Conservation (phyloP, 2,797 vertebrate genomes). For the Oreortyx pictus region DNA sequence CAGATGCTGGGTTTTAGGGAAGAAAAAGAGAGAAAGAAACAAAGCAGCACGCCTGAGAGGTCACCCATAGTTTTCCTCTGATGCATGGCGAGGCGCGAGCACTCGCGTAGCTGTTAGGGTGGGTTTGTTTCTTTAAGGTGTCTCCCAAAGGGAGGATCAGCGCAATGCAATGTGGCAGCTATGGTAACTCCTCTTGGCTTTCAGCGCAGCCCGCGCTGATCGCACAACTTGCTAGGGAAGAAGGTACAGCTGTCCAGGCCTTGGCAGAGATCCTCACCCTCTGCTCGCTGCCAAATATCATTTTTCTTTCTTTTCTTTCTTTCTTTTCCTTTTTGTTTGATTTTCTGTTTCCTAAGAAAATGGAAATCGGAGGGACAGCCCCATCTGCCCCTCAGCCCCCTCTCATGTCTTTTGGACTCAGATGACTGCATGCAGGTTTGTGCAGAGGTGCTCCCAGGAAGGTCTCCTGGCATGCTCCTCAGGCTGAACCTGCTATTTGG, state of each 20-base stretch:
- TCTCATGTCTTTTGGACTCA: not conserved
- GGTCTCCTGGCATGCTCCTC: not conserved
- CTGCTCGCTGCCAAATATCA: not conserved
- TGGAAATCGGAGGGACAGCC: not conserved
- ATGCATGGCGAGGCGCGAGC: not conserved
- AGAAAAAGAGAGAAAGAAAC: rapidly evolving
- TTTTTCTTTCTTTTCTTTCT: not conserved
- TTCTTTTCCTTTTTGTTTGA: not conserved
- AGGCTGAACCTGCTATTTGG: not conserved
- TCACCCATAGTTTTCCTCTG: slow-evolving; percentile 28
- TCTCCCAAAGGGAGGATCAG: slow-evolving; percentile 61
- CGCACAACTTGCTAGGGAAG: slow-evolving; percentile 62
- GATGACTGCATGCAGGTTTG: not conserved
- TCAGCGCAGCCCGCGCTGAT: slow-evolving; percentile 12
- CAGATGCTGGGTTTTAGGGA: not conserved
- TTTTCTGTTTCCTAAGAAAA: slow-evolving; percentile 13
- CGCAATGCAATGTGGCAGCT: slow-evolving; percentile 64
- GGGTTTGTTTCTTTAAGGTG: slow-evolving; percentile 70
- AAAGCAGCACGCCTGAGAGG: not conserved
- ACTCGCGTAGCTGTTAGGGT: slow-evolving; percentile 22
- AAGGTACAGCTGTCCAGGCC: slow-evolving; percentile 73
- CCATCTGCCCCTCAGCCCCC: not conserved
- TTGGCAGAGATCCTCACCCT: slow-evolving; percentile 48
- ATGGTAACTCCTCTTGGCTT: slow-evolving; percentile 68
- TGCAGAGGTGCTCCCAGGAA: not conserved